Base-by-base conservation (phyloP, 1,140 invertebrate species). In the Eriocheir sinensis region DNA sequence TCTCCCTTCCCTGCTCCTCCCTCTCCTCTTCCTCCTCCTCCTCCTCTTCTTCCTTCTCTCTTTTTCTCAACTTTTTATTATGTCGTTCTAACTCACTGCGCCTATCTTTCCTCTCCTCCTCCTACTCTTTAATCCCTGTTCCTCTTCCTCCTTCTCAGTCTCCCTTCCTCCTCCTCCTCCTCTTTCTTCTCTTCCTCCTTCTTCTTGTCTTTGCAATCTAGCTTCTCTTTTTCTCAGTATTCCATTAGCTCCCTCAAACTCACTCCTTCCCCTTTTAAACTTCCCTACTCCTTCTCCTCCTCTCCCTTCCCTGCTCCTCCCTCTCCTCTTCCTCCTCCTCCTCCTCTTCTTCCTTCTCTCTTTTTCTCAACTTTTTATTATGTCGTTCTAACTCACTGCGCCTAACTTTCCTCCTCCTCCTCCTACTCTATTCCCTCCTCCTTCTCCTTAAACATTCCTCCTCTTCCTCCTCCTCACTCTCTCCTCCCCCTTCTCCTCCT, bases 101-200 rank as follows among this genome's bases (percentile, higher is more conserved):
- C 30, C 41, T 27, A 4, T 17, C n/a, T 27, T 86, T 9, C n/a
- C 32, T 86, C 85, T 86, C 85, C 38, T 27, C 38, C 83, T 86
- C 83, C 27, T 34, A 36, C 81, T 85, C 81, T 85, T 30, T 85
- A n/a, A 17, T 85, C 81, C 30, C 81, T 85, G 21, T 85, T 30
- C 30, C 81, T 85, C 81, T 85, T 30, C 30, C 81, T 85, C 81
- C 30, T 30, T 30, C 38, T 85, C n/a, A 2, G 21, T 85, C 81
- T 53, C 48, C 21, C 48, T 53, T 21, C 21, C 32, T 40, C 81
- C 27, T 34, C 85, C 85, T 8, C 21, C 36, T 34, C 40, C 34
- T 72, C 60, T n/a, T 72, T 72, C 21, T 8, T 8, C 60, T n/a
- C n/a, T 21, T 72, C 60, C 3, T 86, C 21, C 38, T 86, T 40